Evolutionary conservation across 2,113 vertebrate species (phyloP).

Genomic region (Lasiurus borealis): DNA sequence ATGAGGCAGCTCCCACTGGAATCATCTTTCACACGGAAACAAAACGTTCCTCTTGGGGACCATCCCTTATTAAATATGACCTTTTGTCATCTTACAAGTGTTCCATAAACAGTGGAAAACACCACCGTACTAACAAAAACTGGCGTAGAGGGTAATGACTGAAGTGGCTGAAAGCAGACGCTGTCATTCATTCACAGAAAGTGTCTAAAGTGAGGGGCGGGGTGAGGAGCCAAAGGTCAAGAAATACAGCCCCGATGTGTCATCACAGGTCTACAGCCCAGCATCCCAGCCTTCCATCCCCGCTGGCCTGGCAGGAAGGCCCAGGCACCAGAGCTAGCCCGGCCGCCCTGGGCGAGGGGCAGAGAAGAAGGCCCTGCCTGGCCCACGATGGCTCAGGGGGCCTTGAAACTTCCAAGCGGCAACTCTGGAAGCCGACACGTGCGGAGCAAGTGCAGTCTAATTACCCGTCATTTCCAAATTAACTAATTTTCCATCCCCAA

Average conservation of each 20-base stretch:
- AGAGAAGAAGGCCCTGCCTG: background rate
- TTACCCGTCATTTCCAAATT: conserved; percentile 48
- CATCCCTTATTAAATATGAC: background rate
- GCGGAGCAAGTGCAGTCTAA: background rate
- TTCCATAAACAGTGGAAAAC: background rate
- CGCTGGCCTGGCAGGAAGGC: background rate
- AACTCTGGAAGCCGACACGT: background rate
- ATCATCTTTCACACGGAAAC: background rate
- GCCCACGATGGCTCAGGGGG: fast-evolving
- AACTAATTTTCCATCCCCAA: background rate
- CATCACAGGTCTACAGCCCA: background rate
- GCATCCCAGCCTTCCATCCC: fast-evolving
- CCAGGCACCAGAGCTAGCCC: fast-evolving
- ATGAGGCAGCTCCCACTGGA: background rate
- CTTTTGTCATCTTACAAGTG: background rate
- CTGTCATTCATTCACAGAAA: background rate
- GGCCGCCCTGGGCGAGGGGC: background rate
- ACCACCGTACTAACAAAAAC: background rate
- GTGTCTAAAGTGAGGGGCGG: background rate
- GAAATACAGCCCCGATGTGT: background rate
- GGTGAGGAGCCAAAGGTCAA: background rate
- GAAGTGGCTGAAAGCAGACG: background rate
- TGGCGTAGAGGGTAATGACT: background rate
- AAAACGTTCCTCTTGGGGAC: background rate
- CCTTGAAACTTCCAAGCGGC: background rate